A percentile compares a stretch with the other conserved stretches of the same genome.
Conservation (phyloP, 2,113 vertebrate genomes). For the Chionomys nivalis region DNA sequence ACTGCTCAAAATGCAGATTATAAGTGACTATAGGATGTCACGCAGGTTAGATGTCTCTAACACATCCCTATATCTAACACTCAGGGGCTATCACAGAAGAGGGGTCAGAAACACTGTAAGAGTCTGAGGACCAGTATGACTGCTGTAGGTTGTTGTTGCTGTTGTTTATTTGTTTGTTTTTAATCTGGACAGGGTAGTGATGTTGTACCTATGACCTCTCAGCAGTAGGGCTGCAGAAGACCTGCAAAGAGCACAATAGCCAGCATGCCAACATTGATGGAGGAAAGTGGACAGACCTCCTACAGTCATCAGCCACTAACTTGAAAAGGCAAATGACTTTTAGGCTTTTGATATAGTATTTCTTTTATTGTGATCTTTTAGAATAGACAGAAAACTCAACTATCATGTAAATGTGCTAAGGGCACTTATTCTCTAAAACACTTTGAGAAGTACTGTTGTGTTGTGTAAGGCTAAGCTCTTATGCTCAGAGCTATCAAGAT, state of each 20-base stretch:
- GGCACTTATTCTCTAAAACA: not conserved
- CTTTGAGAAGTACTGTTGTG: not conserved
- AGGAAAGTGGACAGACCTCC: not conserved
- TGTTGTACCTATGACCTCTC: no score
- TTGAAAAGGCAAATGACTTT: constrained; percentile 15
- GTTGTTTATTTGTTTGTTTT: not conserved
- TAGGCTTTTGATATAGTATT: not conserved
- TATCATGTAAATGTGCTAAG: not conserved
- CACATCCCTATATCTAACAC: no score
- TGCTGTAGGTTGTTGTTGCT: no score
- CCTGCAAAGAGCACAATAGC: not conserved
- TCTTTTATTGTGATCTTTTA: not conserved
- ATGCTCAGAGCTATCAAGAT: not conserved
- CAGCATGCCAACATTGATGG: not conserved
- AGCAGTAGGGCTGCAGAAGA: not conserved
- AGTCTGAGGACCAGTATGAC: not conserved
- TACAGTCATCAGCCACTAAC: not conserved
- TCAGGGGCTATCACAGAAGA: not conserved
- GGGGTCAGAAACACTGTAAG: not conserved
- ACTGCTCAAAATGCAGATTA: not conserved
- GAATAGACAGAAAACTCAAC: not conserved
- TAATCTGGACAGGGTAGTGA: not conserved
- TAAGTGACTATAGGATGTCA: not conserved
- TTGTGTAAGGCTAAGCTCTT: not conserved
- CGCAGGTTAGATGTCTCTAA: not conserved